Evolutionary conservation across 2,888 invertebrate species (phyloP).

Genomic region (Eupithecia subumbrata): DNA sequence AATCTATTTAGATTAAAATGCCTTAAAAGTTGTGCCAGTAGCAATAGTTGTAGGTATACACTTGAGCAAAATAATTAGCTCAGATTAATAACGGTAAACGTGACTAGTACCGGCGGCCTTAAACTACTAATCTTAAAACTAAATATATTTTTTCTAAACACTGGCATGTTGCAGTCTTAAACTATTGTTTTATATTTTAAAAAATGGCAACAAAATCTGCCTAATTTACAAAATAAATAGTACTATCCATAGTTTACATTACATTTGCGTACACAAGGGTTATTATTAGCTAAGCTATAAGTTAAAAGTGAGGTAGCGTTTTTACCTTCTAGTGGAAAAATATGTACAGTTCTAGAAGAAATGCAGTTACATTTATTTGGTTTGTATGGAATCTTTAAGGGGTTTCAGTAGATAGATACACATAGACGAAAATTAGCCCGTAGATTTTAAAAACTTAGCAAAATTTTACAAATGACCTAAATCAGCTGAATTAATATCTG

Average conservation of each 20-base stretch:
- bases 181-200: constrained; percentile 36
- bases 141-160: constrained; percentile 67
- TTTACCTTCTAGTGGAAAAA: constrained; percentile 81
- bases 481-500: constrained; percentile 60
- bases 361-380: constrained; percentile 71
- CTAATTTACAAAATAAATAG: constrained; percentile 45
- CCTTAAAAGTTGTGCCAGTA: constrained; percentile 36
- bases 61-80: constrained; percentile 73
- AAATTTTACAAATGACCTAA: constrained; percentile 61
- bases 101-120: constrained; percentile 80
- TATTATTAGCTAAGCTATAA: constrained; percentile 76
- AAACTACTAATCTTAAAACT: constrained; percentile 64
- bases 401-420: constrained; percentile 47
- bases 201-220: constrained; percentile 31
- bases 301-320: constrained; percentile 83
- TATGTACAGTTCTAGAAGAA: constrained; percentile 78
- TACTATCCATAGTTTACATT: constrained; percentile 36
- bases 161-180: constrained; percentile 79
- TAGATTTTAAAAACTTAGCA: constrained; percentile 52
- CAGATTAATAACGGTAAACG: constrained; percentile 65
- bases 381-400: constrained; percentile 57
- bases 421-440: constrained; percentile 57
- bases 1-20: constrained; percentile 17
- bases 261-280: constrained; percentile 53
- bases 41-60: constrained; percentile 47